Percentiles rank a stretch among this genome's conserved stretches.
Evolutionary conservation across 2,113 vertebrate species (phyloP).

Genomic region (Vidua macroura): DNA sequence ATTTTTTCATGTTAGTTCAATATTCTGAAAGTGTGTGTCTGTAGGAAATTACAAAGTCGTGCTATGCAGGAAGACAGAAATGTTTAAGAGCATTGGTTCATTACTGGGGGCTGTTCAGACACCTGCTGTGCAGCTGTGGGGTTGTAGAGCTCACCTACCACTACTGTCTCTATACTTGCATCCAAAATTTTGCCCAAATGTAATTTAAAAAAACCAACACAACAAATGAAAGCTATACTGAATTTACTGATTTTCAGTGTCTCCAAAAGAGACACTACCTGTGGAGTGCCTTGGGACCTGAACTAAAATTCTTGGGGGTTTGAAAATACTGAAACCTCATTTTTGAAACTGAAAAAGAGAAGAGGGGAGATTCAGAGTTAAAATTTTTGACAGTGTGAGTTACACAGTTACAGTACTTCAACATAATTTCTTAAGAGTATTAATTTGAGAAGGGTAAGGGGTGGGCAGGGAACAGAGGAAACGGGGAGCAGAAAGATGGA

Average conservation of each 20-base stretch:
- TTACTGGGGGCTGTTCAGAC: not conserved
- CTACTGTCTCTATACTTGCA: not conserved
- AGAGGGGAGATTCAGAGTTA: not conserved
- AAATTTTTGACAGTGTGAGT: not conserved
- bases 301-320: not conserved
- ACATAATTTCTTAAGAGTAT: not conserved
- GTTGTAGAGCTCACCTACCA: not conserved
- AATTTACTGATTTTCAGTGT: not conserved
- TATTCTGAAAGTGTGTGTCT: not conserved
- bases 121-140: not conserved
- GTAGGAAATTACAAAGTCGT: not conserved
- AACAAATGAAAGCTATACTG: not conserved
- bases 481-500: not conserved
- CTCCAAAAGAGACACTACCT: not conserved
- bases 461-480: not conserved
- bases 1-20: not conserved
- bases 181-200: not conserved
- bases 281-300: not conserved
- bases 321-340: not conserved
- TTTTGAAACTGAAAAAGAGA: not conserved
- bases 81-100: not conserved
- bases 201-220: not conserved
- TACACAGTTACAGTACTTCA: not conserved
- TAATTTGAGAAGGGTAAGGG: not conserved
- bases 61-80: not conserved